Evolutionary conservation across 1,140 invertebrate species (phyloP), one percentile per base, ranked within the genome.

Genomic region (Bombus cullumanus): DNA sequence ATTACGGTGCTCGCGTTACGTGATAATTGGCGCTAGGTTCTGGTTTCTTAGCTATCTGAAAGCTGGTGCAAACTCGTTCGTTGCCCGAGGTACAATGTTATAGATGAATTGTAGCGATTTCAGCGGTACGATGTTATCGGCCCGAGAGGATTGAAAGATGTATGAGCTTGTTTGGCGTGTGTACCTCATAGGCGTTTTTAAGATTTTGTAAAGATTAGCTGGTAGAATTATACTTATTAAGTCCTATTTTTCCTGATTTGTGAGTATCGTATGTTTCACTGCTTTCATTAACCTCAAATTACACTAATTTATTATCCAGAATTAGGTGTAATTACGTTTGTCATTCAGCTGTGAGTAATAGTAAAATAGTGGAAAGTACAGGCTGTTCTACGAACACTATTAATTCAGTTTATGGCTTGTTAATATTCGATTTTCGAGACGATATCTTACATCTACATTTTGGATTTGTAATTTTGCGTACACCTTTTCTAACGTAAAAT

Each of bases 41-140:
- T 73, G n/a, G 53, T 41, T 39, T 39, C 47, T 34, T 22, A 28
- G 53, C 5, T 57, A 34, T 59, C 34, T 18, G 74, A 76, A 76
- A 76, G 34, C 34, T 39, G 47, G 34, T 8, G 53, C 53, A 59
- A 76, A 76, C 73, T 75, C 43, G 53, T 59, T 76, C 74, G 74
- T 76, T 59, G 74, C 74, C 74, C 53, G 31, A n/a, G 74, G 74
- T 76, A 37, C 53, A 76, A 57, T 39, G 47, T 57, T 76, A 59
- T 76, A 59, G 74, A 39, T 76, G 74, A 76, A 76, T 76, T 39
- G 74, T 59, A 28, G 74, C 74, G 74, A 76, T 76, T 59, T 59
- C 53, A 39, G 39, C 74, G 25, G 34, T n/a, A 28, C 34, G 74
- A 76, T 76, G 34, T 76, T 76, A 76, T 76, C 74, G 74, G 0